Evolutionary conservation across 2,113 vertebrate genomes (phyloP).

Genomic region (Cricetomys ansorgei): DNA sequence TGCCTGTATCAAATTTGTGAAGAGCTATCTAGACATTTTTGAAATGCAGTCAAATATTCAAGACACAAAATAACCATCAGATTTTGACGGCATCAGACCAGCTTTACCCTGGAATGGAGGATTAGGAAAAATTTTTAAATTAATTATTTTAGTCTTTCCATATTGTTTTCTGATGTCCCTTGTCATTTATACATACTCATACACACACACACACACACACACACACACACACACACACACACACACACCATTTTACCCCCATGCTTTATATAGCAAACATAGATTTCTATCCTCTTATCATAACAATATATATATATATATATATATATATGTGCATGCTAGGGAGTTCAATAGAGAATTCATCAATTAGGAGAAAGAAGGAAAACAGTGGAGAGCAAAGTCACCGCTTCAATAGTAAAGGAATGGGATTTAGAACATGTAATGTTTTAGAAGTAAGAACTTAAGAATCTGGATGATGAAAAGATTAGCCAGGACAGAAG

Average conservation of each 20-base stretch:
- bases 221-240: neutral
- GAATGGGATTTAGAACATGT: neutral
- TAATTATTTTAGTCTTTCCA: neutral
- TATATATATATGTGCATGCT: no score
- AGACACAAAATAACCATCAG: neutral
- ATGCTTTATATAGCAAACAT: neutral
- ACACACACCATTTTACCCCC: neutral
- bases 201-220: neutral
- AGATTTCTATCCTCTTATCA: neutral
- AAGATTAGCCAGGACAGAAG: fast-evolving
- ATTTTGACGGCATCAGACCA: no score
- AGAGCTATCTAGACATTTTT: neutral
- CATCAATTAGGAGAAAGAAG: neutral
- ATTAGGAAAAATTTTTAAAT: no score
- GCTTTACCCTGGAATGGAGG: neutral
- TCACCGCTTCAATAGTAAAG: neutral
- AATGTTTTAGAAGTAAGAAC: neutral
- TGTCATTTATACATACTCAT: neutral
- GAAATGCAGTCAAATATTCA: neutral
- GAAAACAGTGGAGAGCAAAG: neutral
- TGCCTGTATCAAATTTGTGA: neutral
- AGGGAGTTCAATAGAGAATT: neutral
- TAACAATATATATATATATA: neutral
- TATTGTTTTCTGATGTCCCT: neutral
- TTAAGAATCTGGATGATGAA: neutral